phyloP scores from a whole-genome alignment of 2,113 vertebrate genomes.

The Xenotilapia flavipinnis region DNA sequence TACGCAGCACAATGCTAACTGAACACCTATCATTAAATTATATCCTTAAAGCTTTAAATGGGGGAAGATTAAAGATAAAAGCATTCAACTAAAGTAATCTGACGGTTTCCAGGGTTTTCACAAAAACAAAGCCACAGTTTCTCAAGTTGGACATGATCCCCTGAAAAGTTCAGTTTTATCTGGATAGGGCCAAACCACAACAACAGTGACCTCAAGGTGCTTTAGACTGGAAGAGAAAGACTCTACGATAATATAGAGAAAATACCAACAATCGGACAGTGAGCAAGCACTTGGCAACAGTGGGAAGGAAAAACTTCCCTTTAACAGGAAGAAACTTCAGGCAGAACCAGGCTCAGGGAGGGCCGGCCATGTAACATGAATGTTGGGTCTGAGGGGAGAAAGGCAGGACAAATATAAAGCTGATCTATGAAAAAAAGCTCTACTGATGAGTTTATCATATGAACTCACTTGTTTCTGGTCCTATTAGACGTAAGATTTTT shows the following conservation, averaged over 20 bases:
- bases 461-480: neutral
- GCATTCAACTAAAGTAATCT: neutral
- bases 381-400: neutral
- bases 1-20: neutral
- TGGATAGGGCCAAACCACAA: neutral
- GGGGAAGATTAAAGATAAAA: neutral
- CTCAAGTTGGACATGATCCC: neutral
- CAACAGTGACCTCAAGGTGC: neutral
- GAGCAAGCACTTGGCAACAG: neutral
- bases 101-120: neutral
- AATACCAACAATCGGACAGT: neutral
- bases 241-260: neutral
- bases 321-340: neutral
- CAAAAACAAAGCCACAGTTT: neutral
- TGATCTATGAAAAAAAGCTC: neutral
- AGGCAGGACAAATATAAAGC: neutral
- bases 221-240: neutral
- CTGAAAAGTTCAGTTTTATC: neutral
- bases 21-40: neutral
- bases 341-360: neutral
- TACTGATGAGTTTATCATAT: neutral
- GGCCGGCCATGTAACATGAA: neutral
- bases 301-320: neutral
- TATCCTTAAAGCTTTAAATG: neutral
- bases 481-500: neutral